Evolutionary conservation across 2,797 vertebrate species (phyloP), one percentile per base, ranked within the genome.

Genomic region (Graptemys geographica): DNA sequence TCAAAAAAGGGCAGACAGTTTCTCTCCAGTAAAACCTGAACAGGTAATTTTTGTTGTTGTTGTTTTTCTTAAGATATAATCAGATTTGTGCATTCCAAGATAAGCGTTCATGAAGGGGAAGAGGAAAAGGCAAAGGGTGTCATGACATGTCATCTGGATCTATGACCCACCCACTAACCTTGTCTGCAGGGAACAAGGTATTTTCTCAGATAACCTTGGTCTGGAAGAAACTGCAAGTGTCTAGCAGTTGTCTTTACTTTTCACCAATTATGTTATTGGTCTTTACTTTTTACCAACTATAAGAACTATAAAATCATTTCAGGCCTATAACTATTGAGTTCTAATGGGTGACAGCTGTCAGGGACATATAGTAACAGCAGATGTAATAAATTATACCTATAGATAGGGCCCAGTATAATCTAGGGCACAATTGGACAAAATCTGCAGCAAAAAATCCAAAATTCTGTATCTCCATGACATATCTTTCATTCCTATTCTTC

Each of bases 101-200:
- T 5, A 8, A 33, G n/a, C 76, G 8, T 37, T 25, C 3, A 8
- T 0, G 2, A 62, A 72, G 52, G 18, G 2, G 13, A 47, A 76
- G 19, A 52, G 11, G 44, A 81, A 13, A 16, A 33, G 49, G 52
- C 47, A 18, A 84, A 23, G 28, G 23, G 23, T 23, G 6, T 1
- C 51, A 19, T 0, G 27, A 27, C 1, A 0, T 0, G 10, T 1
- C 8, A 5, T 11, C 11, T 1, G 11, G 23, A n/a, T n/a, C 27
- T 31, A 3, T 4, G 33, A 69, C 2, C 19, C 44, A 47, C 0
- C 8, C 4, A 6, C 44, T 1, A 11, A 44, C 44, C 6, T n/a
- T 11, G 11, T 3, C 57, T 12, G 69, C 27, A 12, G n/a, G 52
- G 31, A 44, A 23, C 11, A 6, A 12, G 11, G 0, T 7, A 81